Conservation (phyloP, 1,140 invertebrate species). For the Luehdorfia chinensis region DNA sequence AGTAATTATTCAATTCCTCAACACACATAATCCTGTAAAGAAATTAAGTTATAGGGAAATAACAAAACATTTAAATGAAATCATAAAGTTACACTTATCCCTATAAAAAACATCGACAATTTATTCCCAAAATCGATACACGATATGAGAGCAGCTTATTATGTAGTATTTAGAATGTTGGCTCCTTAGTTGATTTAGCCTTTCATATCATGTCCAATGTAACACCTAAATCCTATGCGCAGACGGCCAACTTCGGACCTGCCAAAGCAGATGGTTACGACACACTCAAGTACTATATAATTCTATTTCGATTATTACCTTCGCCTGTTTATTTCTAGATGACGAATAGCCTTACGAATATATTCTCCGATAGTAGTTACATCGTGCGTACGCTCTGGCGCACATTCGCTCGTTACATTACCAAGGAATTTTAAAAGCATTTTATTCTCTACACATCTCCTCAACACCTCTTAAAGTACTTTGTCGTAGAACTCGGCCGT, state of each 20-base stretch:
- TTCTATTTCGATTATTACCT: conserved; percentile 75
- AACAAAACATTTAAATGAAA: no score
- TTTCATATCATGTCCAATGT: conserved; percentile 34
- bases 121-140: no score
- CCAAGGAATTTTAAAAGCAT: conserved; percentile 74
- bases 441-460: conserved; percentile 30
- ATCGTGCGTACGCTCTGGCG: conserved; percentile 45
- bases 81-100: no score
- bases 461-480: background rate
- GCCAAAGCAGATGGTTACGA: conserved; percentile 67
- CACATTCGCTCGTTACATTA: conserved; percentile 60
- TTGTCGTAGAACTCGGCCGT: no score
- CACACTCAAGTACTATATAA: conserved; percentile 65
- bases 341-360: conserved; percentile 62
- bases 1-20: no score
- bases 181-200: conserved; percentile 22
- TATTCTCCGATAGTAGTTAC: conserved; percentile 39
- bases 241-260: conserved; percentile 45
- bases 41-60: no score
- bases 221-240: conserved; percentile 45
- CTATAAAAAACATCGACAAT: no score
- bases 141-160: no score
- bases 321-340: conserved; percentile 71
- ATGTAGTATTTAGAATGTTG: conserved; percentile 22
- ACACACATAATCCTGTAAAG: no score